Percentiles rank a stretch among this genome's conserved stretches.
Evolutionary conservation across 2,888 invertebrate species (phyloP).

Genomic region (Sialis fuliginosa): DNA sequence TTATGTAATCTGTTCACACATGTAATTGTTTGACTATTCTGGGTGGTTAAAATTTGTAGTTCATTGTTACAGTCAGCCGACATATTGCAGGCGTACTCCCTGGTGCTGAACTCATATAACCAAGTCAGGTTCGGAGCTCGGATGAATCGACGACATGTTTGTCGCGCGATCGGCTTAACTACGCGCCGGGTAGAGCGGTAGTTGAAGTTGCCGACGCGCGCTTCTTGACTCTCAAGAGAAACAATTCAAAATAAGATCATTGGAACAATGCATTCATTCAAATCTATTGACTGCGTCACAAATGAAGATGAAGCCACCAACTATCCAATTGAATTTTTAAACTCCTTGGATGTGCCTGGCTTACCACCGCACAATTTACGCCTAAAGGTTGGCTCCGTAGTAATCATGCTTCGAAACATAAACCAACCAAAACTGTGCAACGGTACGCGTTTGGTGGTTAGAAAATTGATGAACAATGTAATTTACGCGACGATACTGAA

Average conservation of each 20-base stretch:
- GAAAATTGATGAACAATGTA: conserved; percentile 6
- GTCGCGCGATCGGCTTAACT: too few relatives aligned
- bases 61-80: too few relatives aligned
- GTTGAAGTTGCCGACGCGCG: too few relatives aligned
- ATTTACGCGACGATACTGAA: conserved; percentile 7
- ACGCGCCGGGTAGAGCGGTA: too few relatives aligned
- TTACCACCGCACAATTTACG: conserved; percentile 13
- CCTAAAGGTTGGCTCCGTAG: conserved; percentile 15
- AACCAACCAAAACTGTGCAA: conserved; percentile 16
- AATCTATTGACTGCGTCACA: conserved; percentile 13
- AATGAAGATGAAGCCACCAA: conserved; percentile 13
- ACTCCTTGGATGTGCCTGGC: conserved; percentile 14
- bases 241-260: conserved; percentile 14
- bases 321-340: conserved; percentile 18
- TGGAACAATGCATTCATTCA: conserved; percentile 12
- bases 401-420: conserved; percentile 18
- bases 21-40: too few relatives aligned
- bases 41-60: too few relatives aligned
- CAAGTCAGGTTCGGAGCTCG: too few relatives aligned
- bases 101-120: too few relatives aligned
- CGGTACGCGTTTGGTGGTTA: conserved; percentile 11
- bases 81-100: too few relatives aligned
- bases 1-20: too few relatives aligned
- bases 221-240: too few relatives aligned
- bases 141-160: too few relatives aligned